These are phyloP conservation scores for Leptodactylus fallax DNA, from an alignment of 2,797 vertebrate genomes.

Conservation along the genomic window DNA sequence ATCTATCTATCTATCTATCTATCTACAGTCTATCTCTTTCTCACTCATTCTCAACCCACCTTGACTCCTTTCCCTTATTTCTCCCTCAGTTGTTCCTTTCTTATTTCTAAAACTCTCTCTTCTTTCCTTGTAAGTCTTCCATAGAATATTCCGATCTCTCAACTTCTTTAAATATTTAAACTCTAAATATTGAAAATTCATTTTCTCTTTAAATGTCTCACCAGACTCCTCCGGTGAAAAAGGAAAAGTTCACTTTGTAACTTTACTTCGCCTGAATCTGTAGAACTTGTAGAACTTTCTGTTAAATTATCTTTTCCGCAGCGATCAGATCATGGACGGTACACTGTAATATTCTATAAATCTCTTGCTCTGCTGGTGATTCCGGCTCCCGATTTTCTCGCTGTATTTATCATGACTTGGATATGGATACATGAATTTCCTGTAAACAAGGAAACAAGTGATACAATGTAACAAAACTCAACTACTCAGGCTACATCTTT, in stretches of 20 bases:
- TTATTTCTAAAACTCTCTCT: background rate
- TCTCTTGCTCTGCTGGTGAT: background rate
- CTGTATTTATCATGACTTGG: background rate
- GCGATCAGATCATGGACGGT: constrained; percentile 15
- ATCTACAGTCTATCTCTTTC: too few relatives aligned
- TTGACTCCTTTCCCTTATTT: background rate
- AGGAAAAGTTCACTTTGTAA: background rate
- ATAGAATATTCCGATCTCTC: background rate
- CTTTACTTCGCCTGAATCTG: background rate
- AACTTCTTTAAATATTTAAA: background rate
- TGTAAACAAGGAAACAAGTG: background rate
- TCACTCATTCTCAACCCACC: too few relatives aligned
- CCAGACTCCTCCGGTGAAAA: background rate
- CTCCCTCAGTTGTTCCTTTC: background rate
- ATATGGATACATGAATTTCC: background rate
- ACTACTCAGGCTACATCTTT: background rate
- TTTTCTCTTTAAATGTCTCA: constrained; percentile 25
- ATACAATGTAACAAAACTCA: background rate
- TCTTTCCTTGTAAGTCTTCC: background rate
- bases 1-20: too few relatives aligned
- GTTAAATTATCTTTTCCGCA: constrained; percentile 5
- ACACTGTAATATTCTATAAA: constrained; percentile 8
- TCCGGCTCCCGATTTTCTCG: background rate
- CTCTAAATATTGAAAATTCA: constrained; percentile 9
- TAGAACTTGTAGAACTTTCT: background rate